Conservation (phyloP, 2,888 invertebrate species). For the Drosophila siamana region DNA sequence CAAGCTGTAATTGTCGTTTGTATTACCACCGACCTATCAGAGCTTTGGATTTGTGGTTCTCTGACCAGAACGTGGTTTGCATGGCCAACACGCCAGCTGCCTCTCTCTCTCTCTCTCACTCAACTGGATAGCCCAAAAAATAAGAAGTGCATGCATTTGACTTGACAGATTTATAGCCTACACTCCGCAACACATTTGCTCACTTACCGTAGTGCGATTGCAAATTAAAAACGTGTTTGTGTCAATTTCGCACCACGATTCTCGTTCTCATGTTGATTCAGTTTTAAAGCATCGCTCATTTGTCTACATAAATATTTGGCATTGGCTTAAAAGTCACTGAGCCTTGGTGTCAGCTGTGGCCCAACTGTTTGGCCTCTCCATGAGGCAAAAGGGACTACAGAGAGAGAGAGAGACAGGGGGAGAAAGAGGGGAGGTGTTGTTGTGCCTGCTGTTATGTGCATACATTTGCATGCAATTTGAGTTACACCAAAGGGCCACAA, state of each 20-base stretch:
- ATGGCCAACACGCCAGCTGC: slow-evolving; percentile 19
- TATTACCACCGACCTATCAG: slow-evolving; percentile 64
- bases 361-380: slow-evolving; percentile 29
- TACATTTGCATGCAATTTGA: slow-evolving; percentile 68
- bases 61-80: slow-evolving; percentile 46
- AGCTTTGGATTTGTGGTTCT: slow-evolving; percentile 62
- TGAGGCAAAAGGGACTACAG: not conserved
- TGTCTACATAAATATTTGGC: slow-evolving; percentile 44
- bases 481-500: slow-evolving; percentile 39
- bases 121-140: slow-evolving; percentile 31
- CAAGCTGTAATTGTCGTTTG: slow-evolving; percentile 79
- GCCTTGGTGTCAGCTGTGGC: slow-evolving; percentile 50
- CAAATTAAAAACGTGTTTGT: slow-evolving; percentile 64
- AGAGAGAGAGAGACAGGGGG: too few relatives aligned
- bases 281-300: slow-evolving; percentile 21
- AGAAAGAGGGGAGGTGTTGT: slow-evolving; percentile 23
- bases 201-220: slow-evolving; percentile 26
- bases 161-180: slow-evolving; percentile 57
- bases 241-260: slow-evolving; percentile 41
- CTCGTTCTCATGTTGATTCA: slow-evolving; percentile 28
- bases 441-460: slow-evolving; percentile 46
- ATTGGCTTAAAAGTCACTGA: slow-evolving; percentile 51
- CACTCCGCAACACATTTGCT: slow-evolving; percentile 4
- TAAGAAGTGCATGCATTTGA: slow-evolving; percentile 51
- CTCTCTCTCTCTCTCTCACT: not conserved